Evolutionary conservation across 1,140 invertebrate genomes (phyloP).

Genomic region (Drosophila tristis): DNA sequence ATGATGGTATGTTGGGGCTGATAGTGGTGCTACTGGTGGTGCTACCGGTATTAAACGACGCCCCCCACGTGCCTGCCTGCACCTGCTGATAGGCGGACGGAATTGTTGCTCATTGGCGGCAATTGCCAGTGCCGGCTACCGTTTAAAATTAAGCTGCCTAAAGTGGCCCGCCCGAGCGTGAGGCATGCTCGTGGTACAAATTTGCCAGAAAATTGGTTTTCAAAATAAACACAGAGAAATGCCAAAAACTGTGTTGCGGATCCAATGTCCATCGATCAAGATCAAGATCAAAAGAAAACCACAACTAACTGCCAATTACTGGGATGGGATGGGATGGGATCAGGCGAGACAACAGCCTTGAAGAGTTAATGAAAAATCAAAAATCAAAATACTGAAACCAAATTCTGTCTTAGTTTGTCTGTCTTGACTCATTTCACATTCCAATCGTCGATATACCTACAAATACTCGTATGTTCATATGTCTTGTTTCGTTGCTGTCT

Average conservation of each 20-base stretch:
- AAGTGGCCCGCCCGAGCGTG: slow-evolving; percentile 61
- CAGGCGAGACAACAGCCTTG: slow-evolving; percentile 44
- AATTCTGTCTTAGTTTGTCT: slow-evolving; percentile 37
- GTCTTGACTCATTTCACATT: slow-evolving; percentile 66
- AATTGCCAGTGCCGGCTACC: slow-evolving; percentile 43
- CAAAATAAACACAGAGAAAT: slow-evolving; percentile 33
- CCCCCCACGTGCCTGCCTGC: slow-evolving; percentile 29
- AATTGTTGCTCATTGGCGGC: slow-evolving; percentile 54
- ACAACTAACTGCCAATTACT: slow-evolving; percentile 46
- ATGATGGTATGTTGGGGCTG: background rate
- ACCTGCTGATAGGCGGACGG: slow-evolving; percentile 12
- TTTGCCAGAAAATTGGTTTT: slow-evolving; percentile 40
- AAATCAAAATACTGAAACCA: slow-evolving; percentile 46
- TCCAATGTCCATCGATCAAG: slow-evolving; percentile 12
- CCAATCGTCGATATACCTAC: slow-evolving; percentile 36
- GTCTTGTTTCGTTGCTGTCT: slow-evolving; percentile 37
- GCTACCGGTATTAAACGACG: slow-evolving; percentile 31
- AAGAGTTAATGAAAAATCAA: slow-evolving; percentile 70
- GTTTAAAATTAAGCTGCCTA: slow-evolving; percentile 51
- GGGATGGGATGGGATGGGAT: background rate
- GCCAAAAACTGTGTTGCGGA: slow-evolving; percentile 8
- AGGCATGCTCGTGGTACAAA: slow-evolving; percentile 29
- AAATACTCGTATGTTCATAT: slow-evolving; percentile 29
- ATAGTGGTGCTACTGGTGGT: slow-evolving; percentile 18
- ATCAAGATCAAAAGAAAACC: slow-evolving; percentile 58